Conservation (phyloP, 2,113 vertebrate species). For the Trinectes maculatus region DNA sequence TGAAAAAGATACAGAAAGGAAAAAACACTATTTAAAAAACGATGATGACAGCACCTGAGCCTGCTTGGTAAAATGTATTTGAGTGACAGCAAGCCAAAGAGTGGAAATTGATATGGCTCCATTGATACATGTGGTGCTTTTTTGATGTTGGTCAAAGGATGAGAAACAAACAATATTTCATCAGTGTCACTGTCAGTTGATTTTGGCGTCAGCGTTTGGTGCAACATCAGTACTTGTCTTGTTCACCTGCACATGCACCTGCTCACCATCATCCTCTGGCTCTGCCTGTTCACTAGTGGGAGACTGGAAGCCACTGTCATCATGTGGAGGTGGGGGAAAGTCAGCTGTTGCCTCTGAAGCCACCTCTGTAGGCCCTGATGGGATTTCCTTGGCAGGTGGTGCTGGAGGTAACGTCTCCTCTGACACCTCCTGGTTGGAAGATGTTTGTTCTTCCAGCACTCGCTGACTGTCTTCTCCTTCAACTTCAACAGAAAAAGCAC, state of each 20-base stretch:
- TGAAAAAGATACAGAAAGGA: constrained; percentile 2
- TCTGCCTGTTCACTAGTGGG: constrained; percentile 29
- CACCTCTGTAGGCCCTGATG: neutral
- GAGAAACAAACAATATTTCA: neutral
- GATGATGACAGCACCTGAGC: constrained; percentile 25
- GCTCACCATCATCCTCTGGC: neutral
- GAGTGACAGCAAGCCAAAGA: neutral
- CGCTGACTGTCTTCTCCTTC: constrained; percentile 32
- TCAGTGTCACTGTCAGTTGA: constrained; percentile 75
- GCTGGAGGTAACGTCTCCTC: constrained; percentile 16
- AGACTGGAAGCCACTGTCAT: constrained; percentile 58
- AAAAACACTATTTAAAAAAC: constrained; percentile 12
- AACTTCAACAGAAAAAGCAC: constrained; percentile 21
- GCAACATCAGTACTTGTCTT: constrained; percentile 15
- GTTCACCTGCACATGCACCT: neutral
- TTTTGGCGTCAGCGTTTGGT: constrained; percentile 12
- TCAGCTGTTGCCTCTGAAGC: neutral
- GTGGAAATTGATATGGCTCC: constrained; percentile 7
- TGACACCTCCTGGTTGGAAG: constrained; percentile 8
- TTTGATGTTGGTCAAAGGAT: neutral
- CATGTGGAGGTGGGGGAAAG: constrained; percentile 17
- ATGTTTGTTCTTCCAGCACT: constrained; percentile 1
- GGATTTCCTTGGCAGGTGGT: constrained; percentile 4
- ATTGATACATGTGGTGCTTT: neutral
- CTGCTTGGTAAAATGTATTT: constrained; percentile 27